Conservation (phyloP, 2,797 vertebrate species). For the Enteromius radiatus region DNA sequence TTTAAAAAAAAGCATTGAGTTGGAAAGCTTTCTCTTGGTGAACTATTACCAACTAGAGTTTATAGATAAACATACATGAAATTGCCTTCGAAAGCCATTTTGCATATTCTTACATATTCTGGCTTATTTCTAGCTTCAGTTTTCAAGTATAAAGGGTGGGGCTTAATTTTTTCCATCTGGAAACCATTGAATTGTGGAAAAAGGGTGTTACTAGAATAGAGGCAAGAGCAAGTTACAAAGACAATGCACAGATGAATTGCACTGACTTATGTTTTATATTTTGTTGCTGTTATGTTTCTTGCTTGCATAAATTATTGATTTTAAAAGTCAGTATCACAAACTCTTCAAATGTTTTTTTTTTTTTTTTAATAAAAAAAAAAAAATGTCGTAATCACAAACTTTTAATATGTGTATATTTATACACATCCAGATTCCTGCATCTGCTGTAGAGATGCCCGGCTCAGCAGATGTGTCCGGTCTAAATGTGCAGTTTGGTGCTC, state of each 20-base stretch:
- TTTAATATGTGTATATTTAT: slow-evolving; percentile 26
- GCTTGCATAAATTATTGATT: background rate
- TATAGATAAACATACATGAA: background rate
- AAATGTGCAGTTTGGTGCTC: slow-evolving; percentile 94
- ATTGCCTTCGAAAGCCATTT: background rate
- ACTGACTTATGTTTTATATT: background rate
- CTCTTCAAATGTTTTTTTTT: background rate
- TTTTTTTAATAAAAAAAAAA: background rate
- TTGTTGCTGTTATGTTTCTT: background rate
- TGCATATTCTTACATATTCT: background rate
- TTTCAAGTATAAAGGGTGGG: background rate
- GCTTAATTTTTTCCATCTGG: background rate
- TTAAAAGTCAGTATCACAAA: background rate
- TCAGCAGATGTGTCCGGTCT: slow-evolving; percentile 89
- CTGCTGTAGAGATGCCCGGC: slow-evolving; percentile 96
- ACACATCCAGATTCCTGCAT: slow-evolving; percentile 84
- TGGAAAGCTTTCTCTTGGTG: background rate
- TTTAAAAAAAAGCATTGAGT: background rate
- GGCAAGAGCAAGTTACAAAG: background rate
- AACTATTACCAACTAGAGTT: background rate
- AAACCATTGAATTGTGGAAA: background rate
- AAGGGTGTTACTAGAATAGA: background rate
- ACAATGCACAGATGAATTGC: background rate
- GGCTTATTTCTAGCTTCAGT: background rate
- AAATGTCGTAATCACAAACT: background rate